Percentiles rank a stretch among this genome's conserved stretches.
Evolutionary conservation across 2,888 invertebrate genomes (phyloP).

Genomic region (Trichacis sp.): DNA sequence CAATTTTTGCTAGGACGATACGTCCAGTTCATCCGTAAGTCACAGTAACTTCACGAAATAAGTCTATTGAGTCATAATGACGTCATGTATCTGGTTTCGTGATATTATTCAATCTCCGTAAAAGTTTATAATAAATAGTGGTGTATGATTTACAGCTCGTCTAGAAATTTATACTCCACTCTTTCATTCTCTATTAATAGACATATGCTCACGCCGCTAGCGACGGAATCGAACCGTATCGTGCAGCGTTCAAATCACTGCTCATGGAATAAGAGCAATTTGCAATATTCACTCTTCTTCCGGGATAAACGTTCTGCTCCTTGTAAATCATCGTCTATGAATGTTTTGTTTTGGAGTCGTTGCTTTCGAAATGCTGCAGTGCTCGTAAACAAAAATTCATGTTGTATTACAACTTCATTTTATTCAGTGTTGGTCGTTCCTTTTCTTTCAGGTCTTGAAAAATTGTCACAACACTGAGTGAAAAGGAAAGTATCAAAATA

Average conservation of each 20-base stretch:
- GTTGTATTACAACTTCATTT: too few species aligned
- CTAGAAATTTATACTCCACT: conserved; percentile 52
- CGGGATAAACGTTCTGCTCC: conserved; percentile 13
- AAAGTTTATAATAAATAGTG: conserved; percentile 43
- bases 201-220: conserved; percentile 39
- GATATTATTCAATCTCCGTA: too few species aligned
- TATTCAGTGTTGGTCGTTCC: too few species aligned
- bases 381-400: too few species aligned
- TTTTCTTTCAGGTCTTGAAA: too few species aligned
- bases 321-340: conserved; percentile 10
- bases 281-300: conserved; percentile 18
- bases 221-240: conserved; percentile 43
- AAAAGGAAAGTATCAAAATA: too few species aligned
- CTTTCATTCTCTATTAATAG: conserved; percentile 57
- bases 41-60: too few species aligned
- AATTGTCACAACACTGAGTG: too few species aligned
- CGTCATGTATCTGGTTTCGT: too few species aligned
- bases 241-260: conserved; percentile 21
- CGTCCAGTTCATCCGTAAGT: too few species aligned
- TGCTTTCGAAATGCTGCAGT: background rate
- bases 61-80: too few species aligned
- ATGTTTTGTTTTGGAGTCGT: background rate
- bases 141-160: conserved; percentile 56
- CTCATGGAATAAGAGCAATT: conserved; percentile 28
- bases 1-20: too few species aligned